phyloP scores from a whole-genome alignment of 2,797 vertebrate genomes.

The Melanotaenia nigrans region DNA sequence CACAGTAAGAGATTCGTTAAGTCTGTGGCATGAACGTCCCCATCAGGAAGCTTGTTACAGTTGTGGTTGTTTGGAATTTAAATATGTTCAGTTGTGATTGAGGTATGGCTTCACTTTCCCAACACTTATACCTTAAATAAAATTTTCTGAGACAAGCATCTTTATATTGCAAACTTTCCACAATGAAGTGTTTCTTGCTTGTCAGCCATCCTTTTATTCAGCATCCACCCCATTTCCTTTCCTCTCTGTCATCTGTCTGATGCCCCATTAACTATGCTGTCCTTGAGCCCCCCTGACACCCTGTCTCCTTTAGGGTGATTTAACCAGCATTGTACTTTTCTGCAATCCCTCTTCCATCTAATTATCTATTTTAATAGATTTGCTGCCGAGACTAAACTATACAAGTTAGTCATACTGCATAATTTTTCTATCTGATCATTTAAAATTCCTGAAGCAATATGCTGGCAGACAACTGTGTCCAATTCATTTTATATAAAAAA shows the following conservation, averaged over 20 bases:
- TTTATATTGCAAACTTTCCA: constrained; percentile 33
- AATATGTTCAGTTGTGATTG: not conserved
- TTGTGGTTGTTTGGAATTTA: not conserved
- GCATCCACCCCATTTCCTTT: constrained; percentile 50
- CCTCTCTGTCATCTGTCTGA: constrained; percentile 58
- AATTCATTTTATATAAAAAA: constrained; percentile 8
- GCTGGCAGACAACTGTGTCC: not conserved
- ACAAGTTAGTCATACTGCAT: constrained; percentile 2
- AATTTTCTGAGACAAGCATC: constrained; percentile 1
- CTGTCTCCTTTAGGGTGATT: constrained; percentile 43
- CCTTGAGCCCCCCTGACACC: constrained; percentile 67
- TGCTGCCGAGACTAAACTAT: constrained; percentile 20
- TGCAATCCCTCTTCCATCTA: constrained; percentile 37
- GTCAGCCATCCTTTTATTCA: constrained; percentile 46
- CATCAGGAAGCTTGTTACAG: not conserved
- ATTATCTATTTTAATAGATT: constrained; percentile 48
- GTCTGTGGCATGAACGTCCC: not conserved
- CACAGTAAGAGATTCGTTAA: not conserved
- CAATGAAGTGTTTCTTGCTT: constrained; percentile 35
- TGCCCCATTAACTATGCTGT: constrained; percentile 69
- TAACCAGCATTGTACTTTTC: constrained; percentile 44
- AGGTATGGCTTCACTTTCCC: not conserved
- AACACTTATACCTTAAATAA: not conserved
- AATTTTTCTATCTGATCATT: constrained; percentile 12
- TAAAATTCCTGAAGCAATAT: constrained; percentile 2